A percentile compares a stretch with the other conserved stretches of the same genome.
Evolutionary conservation across 1,140 invertebrate species (phyloP).

Genomic region (Caligus rogercresseyi): DNA sequence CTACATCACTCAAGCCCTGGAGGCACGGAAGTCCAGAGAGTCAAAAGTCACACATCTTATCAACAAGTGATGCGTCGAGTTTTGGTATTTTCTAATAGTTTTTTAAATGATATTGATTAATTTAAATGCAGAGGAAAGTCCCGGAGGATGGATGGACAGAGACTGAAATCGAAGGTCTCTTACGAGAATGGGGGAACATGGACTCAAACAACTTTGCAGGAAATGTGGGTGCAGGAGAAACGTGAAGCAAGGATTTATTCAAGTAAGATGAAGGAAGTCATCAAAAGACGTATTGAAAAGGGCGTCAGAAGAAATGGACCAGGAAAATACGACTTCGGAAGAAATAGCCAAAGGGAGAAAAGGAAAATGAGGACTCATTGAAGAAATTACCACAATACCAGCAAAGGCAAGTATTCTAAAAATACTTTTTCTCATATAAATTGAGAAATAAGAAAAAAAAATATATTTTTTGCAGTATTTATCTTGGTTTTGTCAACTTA

Average conservation of each 20-base stretch:
- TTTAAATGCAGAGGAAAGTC: neutral
- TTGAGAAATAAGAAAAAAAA: too few relatives aligned
- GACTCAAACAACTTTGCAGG: neutral
- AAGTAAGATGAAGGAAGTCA: too few relatives aligned
- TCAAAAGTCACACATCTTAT: neutral
- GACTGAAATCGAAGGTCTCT: neutral
- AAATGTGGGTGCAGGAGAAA: neutral
- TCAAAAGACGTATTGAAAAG: too few relatives aligned
- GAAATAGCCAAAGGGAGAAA: too few relatives aligned
- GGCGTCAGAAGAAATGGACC: too few relatives aligned
- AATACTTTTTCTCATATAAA: too few relatives aligned
- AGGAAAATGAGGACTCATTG: too few relatives aligned
- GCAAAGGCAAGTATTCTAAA: too few relatives aligned
- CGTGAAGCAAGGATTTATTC: neutral
- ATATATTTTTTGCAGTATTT: too few relatives aligned
- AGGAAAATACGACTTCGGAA: too few relatives aligned
- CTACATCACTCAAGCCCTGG: neutral
- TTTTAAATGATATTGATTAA: neutral
- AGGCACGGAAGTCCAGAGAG: neutral
- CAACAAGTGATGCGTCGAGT: neutral
- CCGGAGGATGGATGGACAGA: neutral
- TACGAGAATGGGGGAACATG: neutral
- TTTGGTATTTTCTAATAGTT: neutral
- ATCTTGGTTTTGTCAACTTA: too few relatives aligned
- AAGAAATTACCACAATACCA: too few relatives aligned